Evolutionary conservation across 2,797 vertebrate species (phyloP).

Genomic region (Cynodonichthys magdalenae): DNA sequence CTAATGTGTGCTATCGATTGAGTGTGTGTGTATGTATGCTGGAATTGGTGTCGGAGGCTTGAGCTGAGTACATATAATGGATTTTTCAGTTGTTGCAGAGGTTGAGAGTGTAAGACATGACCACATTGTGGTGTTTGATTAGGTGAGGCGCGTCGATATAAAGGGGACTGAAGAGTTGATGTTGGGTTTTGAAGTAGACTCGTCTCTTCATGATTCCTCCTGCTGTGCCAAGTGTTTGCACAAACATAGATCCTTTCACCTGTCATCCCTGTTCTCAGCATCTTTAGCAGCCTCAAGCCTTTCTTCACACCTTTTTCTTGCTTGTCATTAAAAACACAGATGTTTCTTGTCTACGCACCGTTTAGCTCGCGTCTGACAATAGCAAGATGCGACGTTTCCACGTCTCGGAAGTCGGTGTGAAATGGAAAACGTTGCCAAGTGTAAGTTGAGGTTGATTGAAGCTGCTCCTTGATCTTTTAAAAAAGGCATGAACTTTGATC

Average conservation of each 20-base stretch:
- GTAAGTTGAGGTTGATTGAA: background rate
- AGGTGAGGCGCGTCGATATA: conserved; percentile 13
- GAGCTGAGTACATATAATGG: conserved; percentile 42
- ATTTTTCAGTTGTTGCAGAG: conserved; percentile 45
- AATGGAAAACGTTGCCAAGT: background rate
- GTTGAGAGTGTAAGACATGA: conserved; percentile 29
- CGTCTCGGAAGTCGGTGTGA: conserved; percentile 5
- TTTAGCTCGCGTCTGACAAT: background rate
- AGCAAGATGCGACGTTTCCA: background rate
- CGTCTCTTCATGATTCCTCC: conserved; percentile 1
- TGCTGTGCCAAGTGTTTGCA: conserved; percentile 10
- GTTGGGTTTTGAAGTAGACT: conserved; percentile 15
- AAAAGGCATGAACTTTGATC: conserved; percentile 5
- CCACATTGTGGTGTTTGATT: conserved; percentile 37
- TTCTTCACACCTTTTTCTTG: background rate
- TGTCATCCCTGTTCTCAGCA: conserved; percentile 6
- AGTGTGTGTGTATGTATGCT: conserved; percentile 20
- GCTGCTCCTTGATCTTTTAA: background rate
- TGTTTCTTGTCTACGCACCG: conserved; percentile 1
- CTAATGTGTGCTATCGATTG: conserved; percentile 54
- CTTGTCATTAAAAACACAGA: conserved; percentile 7
- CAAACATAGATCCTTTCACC: conserved; percentile 10
- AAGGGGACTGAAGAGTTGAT: conserved; percentile 21
- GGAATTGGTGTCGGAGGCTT: conserved; percentile 8
- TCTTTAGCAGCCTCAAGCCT: conserved; percentile 2